Percentiles rank a stretch among this genome's conserved stretches.
Conservation (phyloP, 2,888 invertebrate species). For the Choristoneura rosaceana region DNA sequence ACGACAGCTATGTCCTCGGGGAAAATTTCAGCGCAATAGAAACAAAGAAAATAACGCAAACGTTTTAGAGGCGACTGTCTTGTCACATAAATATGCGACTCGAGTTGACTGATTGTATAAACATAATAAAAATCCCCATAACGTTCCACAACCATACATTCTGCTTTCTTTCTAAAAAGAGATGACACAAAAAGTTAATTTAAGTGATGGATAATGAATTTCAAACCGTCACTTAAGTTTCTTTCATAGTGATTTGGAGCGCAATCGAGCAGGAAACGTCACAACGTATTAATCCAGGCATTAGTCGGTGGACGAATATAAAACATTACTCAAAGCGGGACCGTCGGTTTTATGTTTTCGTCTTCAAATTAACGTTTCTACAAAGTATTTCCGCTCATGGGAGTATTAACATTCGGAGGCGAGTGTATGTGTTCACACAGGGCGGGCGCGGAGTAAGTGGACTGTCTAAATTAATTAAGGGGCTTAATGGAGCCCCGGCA, state of each 20-base stretch:
- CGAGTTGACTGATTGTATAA: constrained; percentile 51
- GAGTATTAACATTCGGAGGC: constrained; percentile 63
- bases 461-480: constrained; percentile 81
- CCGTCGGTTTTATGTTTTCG: constrained; percentile 58
- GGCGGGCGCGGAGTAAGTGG: constrained; percentile 69
- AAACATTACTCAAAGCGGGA: constrained; percentile 55
- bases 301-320: constrained; percentile 56
- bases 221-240: constrained; percentile 33
- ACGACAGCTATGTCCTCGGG: constrained; percentile 22
- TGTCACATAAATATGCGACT: constrained; percentile 69
- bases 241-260: constrained; percentile 40
- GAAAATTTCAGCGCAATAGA: constrained; percentile 22
- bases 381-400: constrained; percentile 71
- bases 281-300: constrained; percentile 60
- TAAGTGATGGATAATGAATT: constrained; percentile 34
- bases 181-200: constrained; percentile 32
- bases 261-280: constrained; percentile 62
- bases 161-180: constrained; percentile 14
- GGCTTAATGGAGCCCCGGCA: constrained; percentile 62
- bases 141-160: constrained; percentile 33
- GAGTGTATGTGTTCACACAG: constrained; percentile 66
- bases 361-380: constrained; percentile 69
- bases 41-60: constrained; percentile 26
- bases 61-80: constrained; percentile 21
- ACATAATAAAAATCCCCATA: constrained; percentile 37